Conservation (phyloP, 2,888 invertebrate genomes). For the Eueremaeus valkanovi region DNA sequence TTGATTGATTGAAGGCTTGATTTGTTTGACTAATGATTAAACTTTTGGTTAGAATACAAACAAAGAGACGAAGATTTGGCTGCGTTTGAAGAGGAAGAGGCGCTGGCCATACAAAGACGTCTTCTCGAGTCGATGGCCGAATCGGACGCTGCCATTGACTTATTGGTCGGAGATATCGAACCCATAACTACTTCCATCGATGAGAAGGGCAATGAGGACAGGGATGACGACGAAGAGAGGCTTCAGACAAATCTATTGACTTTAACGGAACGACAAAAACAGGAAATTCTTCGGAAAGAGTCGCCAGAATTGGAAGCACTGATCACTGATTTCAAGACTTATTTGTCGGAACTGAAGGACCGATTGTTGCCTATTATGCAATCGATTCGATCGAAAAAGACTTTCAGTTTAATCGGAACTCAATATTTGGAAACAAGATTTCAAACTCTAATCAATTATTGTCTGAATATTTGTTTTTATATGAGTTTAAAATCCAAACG, state of each 20-base stretch:
- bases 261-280: slow-evolving; percentile 36
- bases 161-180: slow-evolving; percentile 27
- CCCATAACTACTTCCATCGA: not conserved
- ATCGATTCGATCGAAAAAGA: slow-evolving; percentile 60
- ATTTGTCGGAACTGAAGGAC: slow-evolving; percentile 63
- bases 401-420: slow-evolving; percentile 59
- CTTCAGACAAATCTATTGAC: slow-evolving; percentile 31
- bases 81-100: slow-evolving; percentile 76
- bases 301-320: slow-evolving; percentile 79
- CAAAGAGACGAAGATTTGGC: slow-evolving; percentile 64
- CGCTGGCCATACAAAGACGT: slow-evolving; percentile 70
- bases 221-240: slow-evolving; percentile 42
- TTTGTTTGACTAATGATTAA: slow-evolving; percentile 18
- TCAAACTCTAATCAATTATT: slow-evolving; percentile 69
- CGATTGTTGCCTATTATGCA: slow-evolving; percentile 65
- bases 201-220: not conserved
- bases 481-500: slow-evolving; percentile 72
- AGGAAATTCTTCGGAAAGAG: slow-evolving; percentile 68
- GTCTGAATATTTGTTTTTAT: slow-evolving; percentile 79
- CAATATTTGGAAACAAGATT: slow-evolving; percentile 68
- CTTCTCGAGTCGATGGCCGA: slow-evolving; percentile 72
- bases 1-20: not conserved
- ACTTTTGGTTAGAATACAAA: not conserved
- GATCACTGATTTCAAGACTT: slow-evolving; percentile 71
- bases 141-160: slow-evolving; percentile 66